phyloP scores from a whole-genome alignment of 2,113 vertebrate genomes.

The Solenodon paradoxus region DNA sequence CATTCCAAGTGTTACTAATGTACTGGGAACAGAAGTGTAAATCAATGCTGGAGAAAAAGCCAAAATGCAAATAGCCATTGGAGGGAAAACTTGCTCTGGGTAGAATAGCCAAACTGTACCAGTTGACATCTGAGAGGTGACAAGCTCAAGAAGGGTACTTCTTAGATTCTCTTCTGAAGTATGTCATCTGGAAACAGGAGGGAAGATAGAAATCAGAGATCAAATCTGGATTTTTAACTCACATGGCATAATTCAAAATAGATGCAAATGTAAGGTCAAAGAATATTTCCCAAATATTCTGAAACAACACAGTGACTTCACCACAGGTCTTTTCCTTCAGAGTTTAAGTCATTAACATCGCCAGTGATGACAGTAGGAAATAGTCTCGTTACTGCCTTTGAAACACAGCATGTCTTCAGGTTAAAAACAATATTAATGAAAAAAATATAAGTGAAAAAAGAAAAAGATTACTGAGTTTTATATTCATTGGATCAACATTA shows the following conservation, averaged over 20 bases:
- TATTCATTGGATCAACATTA: neutral
- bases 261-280: neutral
- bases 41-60: neutral
- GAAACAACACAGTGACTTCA: neutral
- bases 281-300: neutral
- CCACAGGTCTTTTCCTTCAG: neutral
- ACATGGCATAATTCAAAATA: neutral
- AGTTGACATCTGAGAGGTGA: neutral
- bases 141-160: neutral
- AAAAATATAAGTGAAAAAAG: neutral
- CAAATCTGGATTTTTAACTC: neutral
- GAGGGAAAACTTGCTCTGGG: neutral
- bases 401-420: neutral
- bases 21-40: constrained; percentile 26
- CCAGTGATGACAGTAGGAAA: neutral
- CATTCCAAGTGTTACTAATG: neutral
- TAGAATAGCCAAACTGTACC: neutral
- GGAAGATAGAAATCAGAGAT: neutral
- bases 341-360: neutral
- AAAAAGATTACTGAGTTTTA: neutral
- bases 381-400: neutral
- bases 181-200: neutral
- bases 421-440: neutral
- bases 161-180: neutral
- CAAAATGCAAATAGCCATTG: constrained; percentile 49